These are phyloP conservation scores for Bucorvus abyssinicus DNA, from an alignment of 2,797 vertebrate genomes.

Conservation along the genomic window DNA sequence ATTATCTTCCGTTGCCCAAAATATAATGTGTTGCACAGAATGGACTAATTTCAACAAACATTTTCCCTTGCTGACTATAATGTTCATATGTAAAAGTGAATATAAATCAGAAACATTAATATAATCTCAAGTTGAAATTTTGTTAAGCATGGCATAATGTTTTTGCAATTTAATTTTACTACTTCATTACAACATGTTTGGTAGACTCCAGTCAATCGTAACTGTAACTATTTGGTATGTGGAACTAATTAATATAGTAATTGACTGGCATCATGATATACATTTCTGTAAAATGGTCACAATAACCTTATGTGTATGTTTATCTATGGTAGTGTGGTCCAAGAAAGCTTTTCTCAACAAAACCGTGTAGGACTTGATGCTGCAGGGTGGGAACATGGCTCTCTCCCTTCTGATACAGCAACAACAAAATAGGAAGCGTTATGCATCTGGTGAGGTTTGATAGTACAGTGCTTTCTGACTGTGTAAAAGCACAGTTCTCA, in stretches of 20 bases:
- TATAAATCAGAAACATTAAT: conserved; percentile 2
- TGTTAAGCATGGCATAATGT: background rate
- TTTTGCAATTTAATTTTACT: conserved; percentile 54
- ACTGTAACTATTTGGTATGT: background rate
- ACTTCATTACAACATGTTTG: conserved; percentile 22
- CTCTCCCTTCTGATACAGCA: background rate
- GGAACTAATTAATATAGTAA: background rate
- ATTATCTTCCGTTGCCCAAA: background rate
- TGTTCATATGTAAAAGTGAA: background rate
- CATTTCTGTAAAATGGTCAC: background rate
- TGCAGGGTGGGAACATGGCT: background rate
- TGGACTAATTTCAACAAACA: background rate
- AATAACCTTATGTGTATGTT: background rate
- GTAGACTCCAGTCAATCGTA: conserved; percentile 16
- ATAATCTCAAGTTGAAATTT: conserved; percentile 15
- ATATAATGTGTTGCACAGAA: background rate
- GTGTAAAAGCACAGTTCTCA: background rate
- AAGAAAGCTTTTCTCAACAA: background rate
- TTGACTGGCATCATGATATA: background rate
- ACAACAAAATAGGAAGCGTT: background rate
- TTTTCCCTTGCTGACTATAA: background rate
- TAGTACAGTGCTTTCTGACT: background rate
- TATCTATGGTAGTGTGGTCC: background rate
- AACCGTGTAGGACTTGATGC: background rate
- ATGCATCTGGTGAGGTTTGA: background rate